Percentiles rank a stretch among this genome's conserved stretches.
Evolutionary conservation across 2,888 invertebrate species (phyloP).

Genomic region (Furcula furcula): DNA sequence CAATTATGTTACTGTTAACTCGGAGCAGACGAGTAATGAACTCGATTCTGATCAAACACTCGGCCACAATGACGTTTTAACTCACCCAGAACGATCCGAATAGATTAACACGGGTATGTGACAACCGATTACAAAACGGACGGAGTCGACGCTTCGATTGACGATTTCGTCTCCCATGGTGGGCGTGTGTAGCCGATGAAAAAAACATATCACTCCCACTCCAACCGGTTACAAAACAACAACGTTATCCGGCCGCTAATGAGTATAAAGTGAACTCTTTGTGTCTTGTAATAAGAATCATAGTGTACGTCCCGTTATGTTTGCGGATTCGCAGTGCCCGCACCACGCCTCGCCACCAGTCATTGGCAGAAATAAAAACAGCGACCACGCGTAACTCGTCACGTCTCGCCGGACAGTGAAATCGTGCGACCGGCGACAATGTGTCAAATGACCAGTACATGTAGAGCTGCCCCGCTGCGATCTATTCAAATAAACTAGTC

Average conservation of each 20-base stretch:
- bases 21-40: conserved; percentile 64
- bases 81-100: conserved; percentile 14
- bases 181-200: conserved; percentile 72
- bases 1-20: conserved; percentile 71
- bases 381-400: conserved; percentile 80
- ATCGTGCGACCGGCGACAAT: conserved; percentile 79
- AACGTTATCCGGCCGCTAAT: conserved; percentile 36
- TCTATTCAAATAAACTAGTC: conserved; percentile 14
- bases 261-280: conserved; percentile 45
- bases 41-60: conserved; percentile 50
- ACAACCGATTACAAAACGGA: conserved; percentile 45
- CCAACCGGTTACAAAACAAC: conserved; percentile 55
- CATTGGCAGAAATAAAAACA: conserved; percentile 82
- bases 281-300: conserved; percentile 43
- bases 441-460: conserved; percentile 59
- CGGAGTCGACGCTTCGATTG: conserved; percentile 50
- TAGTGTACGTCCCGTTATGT: conserved; percentile 30
- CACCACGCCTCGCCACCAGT: conserved; percentile 80
- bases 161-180: conserved; percentile 60
- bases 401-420: conserved; percentile 77
- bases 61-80: conserved; percentile 15
- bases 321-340: conserved; percentile 56
- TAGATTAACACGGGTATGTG: conserved; percentile 14
- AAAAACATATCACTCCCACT: conserved; percentile 80
- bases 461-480: conserved; percentile 36